Conservation (phyloP, 2,797 vertebrate genomes). For the Lagodon rhomboides region DNA sequence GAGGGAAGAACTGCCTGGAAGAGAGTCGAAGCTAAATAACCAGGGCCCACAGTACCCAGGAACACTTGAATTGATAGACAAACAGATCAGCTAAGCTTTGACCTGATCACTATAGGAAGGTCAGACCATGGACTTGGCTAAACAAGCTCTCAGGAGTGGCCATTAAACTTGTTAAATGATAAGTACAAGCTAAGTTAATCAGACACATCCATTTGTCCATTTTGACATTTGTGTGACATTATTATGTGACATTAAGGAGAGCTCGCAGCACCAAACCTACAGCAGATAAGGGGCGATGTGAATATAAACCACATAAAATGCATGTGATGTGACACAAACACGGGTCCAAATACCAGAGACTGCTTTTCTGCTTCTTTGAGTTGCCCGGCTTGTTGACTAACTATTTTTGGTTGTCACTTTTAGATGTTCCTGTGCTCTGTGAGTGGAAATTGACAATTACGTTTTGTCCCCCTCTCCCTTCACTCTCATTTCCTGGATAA, state of each 20-base stretch:
- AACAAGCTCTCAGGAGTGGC: neutral
- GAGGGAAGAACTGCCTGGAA: conserved; percentile 10
- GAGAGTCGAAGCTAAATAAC: conserved; percentile 22
- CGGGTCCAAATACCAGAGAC: neutral
- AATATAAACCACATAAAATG: neutral
- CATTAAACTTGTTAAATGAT: neutral
- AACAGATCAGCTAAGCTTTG: conserved; percentile 9
- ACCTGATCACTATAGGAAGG: conserved; percentile 11
- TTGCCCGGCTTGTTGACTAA: neutral
- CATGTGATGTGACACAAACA: neutral
- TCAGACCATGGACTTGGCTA: neutral
- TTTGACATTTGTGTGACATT: neutral
- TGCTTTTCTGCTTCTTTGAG: neutral
- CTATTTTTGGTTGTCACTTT: neutral
- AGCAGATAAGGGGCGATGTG: neutral
- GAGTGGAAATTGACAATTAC: conserved; percentile 1
- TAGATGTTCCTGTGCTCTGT: neutral
- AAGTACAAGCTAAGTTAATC: neutral
- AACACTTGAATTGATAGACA: conserved; percentile 4
- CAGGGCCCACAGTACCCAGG: conserved; percentile 44
- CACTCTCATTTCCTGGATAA: conserved; percentile 7
- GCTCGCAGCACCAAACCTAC: neutral
- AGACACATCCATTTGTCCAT: neutral
- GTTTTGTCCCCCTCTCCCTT: neutral
- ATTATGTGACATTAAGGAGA: neutral